These are phyloP conservation scores for Phataginus tetradactyla DNA, from an alignment of 2,797 vertebrate genomes.

Conservation along the genomic window DNA sequence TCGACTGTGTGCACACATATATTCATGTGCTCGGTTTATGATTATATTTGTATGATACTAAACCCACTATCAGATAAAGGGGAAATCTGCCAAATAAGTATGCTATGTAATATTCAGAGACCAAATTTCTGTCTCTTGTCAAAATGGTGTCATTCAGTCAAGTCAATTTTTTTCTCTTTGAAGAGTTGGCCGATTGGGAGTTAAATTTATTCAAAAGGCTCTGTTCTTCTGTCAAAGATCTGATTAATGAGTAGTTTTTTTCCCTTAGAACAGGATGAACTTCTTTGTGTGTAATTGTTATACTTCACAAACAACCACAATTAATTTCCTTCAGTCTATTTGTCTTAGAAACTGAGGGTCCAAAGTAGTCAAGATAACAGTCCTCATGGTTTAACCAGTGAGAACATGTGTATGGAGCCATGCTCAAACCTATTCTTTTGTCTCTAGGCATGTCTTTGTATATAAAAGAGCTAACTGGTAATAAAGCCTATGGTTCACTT, in stretches of 20 bases:
- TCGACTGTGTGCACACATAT: fast-evolving
- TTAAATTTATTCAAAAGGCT: neutral
- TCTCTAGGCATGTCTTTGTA: neutral
- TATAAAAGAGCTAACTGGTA: neutral
- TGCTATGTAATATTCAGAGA: neutral
- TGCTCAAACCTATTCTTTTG: neutral
- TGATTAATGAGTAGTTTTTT: neutral
- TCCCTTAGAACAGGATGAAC: neutral
- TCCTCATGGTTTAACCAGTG: neutral
- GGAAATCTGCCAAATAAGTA: neutral
- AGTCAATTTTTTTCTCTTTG: neutral
- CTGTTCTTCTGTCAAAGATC: neutral
- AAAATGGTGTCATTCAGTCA: neutral
- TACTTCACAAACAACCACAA: neutral
- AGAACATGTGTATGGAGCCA: neutral
- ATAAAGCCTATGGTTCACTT: neutral
- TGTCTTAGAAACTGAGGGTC: neutral
- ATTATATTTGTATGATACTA: neutral
- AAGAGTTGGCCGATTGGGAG: neutral
- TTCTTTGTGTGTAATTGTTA: neutral
- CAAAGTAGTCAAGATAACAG: neutral
- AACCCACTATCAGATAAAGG: neutral
- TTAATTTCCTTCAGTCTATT: neutral
- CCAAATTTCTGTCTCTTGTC: neutral
- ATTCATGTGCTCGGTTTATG: neutral